Evolutionary conservation across 2,113 vertebrate species (phyloP), one percentile per base, ranked within the genome.

Genomic region (Otocyon megalotis): DNA sequence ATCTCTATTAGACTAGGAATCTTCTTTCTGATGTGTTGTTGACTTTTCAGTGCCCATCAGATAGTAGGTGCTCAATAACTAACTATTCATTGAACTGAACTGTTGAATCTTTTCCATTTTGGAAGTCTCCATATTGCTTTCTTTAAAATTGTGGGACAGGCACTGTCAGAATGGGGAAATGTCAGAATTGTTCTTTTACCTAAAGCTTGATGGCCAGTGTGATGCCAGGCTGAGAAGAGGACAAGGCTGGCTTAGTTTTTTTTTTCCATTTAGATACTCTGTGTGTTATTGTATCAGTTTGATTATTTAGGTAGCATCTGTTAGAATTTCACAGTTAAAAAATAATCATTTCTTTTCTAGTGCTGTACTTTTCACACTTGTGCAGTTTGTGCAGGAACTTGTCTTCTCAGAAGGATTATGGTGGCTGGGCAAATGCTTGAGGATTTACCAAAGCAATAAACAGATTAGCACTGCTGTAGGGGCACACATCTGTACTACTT

Each of bases 391-490:
- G 28, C 37, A 91, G 28, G 5, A 83, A 71, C n/a, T 84, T 96
- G 69, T 72, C 37, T 94, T 93, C 65, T 81, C 77, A 53, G 62
- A 96, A 93, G 77, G 92, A 80, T 96, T 92, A 87, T 67, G 13
- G 60, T 69, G 82, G 35, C 63, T 93, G 48, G 48, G 26, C 60
- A 96, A 91, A 93, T 95, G 30, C 90, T 91, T 81, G 19, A 88
- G 88, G 71, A 95, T 94, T 96, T 97, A 71, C 30, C 71, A 81
- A 95, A 92, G 43, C 90, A 95, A 90, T 90, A 97, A 89, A 77
- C 80, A 15, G 65, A 71, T 86, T 85, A 91, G 54, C 91, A 81
- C 71, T 88, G 54, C 60, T 30, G 13, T 17, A 3, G 71, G 77
- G 53, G 19, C 26, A 37, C 54, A 35, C 5, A 43, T 90, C 50